phyloP scores from a whole-genome alignment of 2,888 invertebrate genomes.

The Marronus borbonicus region DNA sequence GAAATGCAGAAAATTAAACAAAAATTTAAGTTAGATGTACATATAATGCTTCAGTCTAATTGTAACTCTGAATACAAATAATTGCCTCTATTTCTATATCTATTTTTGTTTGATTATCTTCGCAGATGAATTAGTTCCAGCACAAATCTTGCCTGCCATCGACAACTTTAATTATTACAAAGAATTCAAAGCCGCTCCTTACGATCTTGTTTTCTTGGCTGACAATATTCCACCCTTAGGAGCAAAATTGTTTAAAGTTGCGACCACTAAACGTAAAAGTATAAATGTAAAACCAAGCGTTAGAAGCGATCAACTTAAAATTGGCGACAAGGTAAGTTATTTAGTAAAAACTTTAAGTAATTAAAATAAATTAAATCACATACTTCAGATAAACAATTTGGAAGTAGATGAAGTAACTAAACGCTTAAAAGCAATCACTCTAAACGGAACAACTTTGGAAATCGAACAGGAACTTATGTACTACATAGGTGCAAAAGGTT shows the following conservation, averaged over 20 bases:
- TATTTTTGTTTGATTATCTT: constrained; percentile 57
- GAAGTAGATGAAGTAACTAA: constrained; percentile 73
- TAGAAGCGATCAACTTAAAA: constrained; percentile 9
- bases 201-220: constrained; percentile 81
- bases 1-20: too few relatives aligned
- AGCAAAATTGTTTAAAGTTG: constrained; percentile 75
- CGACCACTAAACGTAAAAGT: neutral
- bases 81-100: too few relatives aligned
- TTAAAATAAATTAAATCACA: too few relatives aligned
- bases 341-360: neutral
- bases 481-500: constrained; percentile 70
- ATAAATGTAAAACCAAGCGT: neutral
- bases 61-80: too few relatives aligned
- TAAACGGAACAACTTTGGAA: constrained; percentile 67
- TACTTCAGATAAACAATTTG: constrained; percentile 64
- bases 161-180: constrained; percentile 52
- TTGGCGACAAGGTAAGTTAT: constrained; percentile 43
- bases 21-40: too few relatives aligned
- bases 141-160: constrained; percentile 55
- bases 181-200: constrained; percentile 68
- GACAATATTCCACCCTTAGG: constrained; percentile 78
- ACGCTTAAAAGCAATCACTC: constrained; percentile 71
- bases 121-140: constrained; percentile 68
- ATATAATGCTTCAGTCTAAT: too few relatives aligned
- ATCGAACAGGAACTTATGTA: constrained; percentile 79